A percentile compares a stretch with the other conserved stretches of the same genome.
Conservation (phyloP, 1,140 invertebrate genomes). For the Pseudomyrmex pallidus region DNA sequence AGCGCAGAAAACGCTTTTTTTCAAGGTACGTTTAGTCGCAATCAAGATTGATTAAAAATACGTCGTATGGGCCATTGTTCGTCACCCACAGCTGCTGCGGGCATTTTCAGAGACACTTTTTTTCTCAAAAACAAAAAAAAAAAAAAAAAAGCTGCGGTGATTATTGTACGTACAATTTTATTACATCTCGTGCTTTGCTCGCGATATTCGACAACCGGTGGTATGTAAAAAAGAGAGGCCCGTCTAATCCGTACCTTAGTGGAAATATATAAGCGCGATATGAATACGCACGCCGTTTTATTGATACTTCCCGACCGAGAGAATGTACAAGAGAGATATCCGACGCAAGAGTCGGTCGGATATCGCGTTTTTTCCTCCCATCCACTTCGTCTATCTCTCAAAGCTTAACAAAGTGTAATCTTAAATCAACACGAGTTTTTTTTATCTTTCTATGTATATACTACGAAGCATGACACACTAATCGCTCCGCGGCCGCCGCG, state of each 20-base stretch:
- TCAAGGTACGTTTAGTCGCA: constrained; percentile 11
- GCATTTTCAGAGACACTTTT: too few species aligned
- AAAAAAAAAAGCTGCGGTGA: not conserved
- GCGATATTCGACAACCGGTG: too few species aligned
- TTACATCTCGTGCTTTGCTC: too few species aligned
- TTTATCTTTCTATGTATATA: constrained; percentile 65
- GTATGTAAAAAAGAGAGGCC: not conserved
- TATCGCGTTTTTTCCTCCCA: constrained; percentile 39
- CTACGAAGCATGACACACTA: constrained; percentile 74
- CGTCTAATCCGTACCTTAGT: not conserved
- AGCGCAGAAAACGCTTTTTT: not conserved
- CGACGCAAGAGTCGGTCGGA: constrained; percentile 13
- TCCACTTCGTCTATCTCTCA: constrained; percentile 12
- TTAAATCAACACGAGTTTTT: constrained; percentile 68
- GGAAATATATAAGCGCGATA: not conserved
- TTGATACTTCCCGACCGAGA: not conserved
- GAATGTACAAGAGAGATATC: constrained; percentile 42
- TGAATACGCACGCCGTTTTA: not conserved
- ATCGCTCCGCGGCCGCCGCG: constrained; percentile 52
- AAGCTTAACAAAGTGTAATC: constrained; percentile 74
- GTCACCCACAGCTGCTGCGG: not conserved
- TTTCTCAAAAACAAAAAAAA: not conserved
- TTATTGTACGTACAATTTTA: too few species aligned
- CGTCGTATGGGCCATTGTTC: constrained; percentile 15
- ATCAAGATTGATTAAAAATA: constrained; percentile 8